phyloP scores from a whole-genome alignment of 2,797 vertebrate species.

The Mareca strepera region DNA sequence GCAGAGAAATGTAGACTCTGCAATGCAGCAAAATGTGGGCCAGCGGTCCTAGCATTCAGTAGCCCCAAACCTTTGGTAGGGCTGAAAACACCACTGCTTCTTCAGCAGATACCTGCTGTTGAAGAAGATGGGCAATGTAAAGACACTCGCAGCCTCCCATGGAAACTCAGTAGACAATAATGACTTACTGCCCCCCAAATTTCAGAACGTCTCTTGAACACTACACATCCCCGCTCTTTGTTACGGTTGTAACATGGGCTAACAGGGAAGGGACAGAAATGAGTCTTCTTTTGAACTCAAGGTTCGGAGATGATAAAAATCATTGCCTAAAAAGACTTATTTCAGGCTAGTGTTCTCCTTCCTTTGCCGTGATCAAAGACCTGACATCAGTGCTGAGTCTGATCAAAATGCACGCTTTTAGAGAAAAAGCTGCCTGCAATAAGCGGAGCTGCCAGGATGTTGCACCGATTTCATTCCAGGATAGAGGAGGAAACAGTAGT shows the following conservation, averaged over 20 bases:
- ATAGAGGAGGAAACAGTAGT: not conserved
- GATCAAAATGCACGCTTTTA: not conserved
- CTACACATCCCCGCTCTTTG: not conserved
- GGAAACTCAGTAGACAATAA: not conserved
- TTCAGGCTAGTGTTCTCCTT: not conserved
- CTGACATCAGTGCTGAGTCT: not conserved
- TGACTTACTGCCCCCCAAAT: not conserved
- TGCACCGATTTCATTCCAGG: not conserved
- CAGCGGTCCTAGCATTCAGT: not conserved
- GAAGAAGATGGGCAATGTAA: not conserved
- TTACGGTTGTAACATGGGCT: not conserved
- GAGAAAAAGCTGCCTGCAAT: not conserved
- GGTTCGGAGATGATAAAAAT: not conserved
- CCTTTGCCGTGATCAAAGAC: not conserved
- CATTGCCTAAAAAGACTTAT: not conserved
- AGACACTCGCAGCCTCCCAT: not conserved
- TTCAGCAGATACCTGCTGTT: not conserved
- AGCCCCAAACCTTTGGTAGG: not conserved
- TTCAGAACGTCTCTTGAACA: not conserved
- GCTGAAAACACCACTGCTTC: not conserved
- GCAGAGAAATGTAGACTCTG: accelerated
- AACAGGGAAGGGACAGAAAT: not conserved
- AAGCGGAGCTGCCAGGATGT: not conserved
- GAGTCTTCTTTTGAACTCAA: not conserved
- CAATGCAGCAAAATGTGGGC: accelerated